phyloP scores from a whole-genome alignment of 1,140 invertebrate genomes.

The Cotesia typhae region DNA sequence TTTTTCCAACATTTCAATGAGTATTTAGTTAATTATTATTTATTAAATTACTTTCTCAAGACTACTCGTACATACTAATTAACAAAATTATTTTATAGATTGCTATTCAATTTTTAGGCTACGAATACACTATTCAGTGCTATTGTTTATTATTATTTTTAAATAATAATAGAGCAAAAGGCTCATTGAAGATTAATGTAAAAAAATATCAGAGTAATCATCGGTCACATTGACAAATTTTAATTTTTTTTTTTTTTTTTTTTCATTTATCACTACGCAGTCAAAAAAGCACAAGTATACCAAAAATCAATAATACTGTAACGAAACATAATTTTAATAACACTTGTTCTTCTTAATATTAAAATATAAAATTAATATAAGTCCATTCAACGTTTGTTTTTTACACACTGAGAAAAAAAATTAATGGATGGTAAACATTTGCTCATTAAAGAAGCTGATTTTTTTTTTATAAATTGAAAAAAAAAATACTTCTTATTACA shows the following conservation, averaged over 20 bases:
- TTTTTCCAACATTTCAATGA: slow-evolving; percentile 16
- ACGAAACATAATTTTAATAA: not conserved
- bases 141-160: slow-evolving; percentile 11
- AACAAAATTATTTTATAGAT: slow-evolving; percentile 37
- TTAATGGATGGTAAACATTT: no score
- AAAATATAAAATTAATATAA: no score
- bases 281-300: slow-evolving; percentile 26
- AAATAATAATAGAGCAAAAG: not conserved
- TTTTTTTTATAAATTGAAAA: no score
- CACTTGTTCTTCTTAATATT: not conserved
- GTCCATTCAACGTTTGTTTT: no score
- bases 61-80: slow-evolving; percentile 38
- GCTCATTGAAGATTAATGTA: slow-evolving; percentile 12
- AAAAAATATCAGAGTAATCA: slow-evolving; percentile 29
- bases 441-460: no score
- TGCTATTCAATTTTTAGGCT: slow-evolving; percentile 9
- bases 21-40: not conserved
- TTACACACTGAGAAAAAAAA: no score
- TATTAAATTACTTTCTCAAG: slow-evolving; percentile 20
- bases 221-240: not conserved
- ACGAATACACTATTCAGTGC: slow-evolving; percentile 25
- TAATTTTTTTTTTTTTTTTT: slow-evolving; percentile 18
- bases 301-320: slow-evolving; percentile 21
- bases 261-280: slow-evolving; percentile 25
- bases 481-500: no score